phyloP scores from a whole-genome alignment of 2,797 vertebrate genomes.

The Acanthopagrus latus region DNA sequence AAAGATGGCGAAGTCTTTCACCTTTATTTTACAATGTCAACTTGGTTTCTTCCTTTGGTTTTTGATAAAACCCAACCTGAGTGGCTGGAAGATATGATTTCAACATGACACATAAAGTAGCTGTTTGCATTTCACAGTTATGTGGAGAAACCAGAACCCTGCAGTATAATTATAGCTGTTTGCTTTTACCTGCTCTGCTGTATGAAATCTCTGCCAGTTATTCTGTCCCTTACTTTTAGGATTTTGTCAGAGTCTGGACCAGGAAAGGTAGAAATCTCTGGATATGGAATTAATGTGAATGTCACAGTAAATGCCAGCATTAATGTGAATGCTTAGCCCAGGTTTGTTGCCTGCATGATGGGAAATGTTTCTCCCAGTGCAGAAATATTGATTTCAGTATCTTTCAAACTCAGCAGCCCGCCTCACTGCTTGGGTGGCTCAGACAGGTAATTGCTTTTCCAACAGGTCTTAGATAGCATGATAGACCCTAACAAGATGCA shows the following conservation, averaged over 20 bases:
- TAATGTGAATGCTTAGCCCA: constrained; percentile 42
- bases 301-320: constrained; percentile 70
- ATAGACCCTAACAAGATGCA: constrained; percentile 54
- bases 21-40: constrained; percentile 55
- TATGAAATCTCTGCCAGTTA: constrained; percentile 27
- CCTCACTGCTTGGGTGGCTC: constrained; percentile 56
- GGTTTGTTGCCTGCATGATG: constrained; percentile 53
- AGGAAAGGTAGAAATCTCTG: constrained; percentile 38
- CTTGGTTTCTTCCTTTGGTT: constrained; percentile 15
- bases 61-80: background rate
- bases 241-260: constrained; percentile 44
- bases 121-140: constrained; percentile 6
- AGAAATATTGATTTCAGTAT: constrained; percentile 77
- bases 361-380: constrained; percentile 63
- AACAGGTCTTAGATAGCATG: constrained; percentile 60
- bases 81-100: background rate
- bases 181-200: constrained; percentile 21
- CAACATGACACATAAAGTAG: constrained; percentile 10
- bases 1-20: constrained; percentile 38
- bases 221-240: background rate
- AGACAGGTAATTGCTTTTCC: constrained; percentile 75
- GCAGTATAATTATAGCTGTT: constrained; percentile 11
- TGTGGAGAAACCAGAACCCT: constrained; percentile 8
- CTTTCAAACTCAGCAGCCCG: constrained; percentile 62
- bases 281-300: constrained; percentile 65